Evolutionary conservation across 2,797 vertebrate species (phyloP).

Genomic region (Morus bassanus): DNA sequence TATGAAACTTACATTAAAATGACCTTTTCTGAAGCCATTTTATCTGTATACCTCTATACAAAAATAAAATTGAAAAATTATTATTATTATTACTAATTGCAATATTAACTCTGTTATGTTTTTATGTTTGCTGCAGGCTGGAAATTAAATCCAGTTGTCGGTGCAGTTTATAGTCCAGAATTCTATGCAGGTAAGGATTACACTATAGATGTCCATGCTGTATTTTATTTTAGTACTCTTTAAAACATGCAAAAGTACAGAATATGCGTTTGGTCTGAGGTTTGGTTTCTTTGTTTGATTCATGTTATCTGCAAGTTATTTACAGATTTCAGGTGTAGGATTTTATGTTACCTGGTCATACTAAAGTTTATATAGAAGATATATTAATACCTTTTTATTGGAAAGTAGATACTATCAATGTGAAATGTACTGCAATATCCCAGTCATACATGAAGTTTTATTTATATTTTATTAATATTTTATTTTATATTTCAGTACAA

Average conservation of each 20-base stretch:
- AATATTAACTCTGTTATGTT: slow-evolving; percentile 25
- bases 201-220: not conserved
- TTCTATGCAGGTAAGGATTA: slow-evolving; percentile 94
- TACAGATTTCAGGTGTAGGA: not conserved
- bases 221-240: not conserved
- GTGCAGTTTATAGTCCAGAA: slow-evolving; percentile 96
- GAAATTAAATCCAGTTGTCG: slow-evolving; percentile 98
- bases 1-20: not conserved
- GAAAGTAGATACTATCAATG: not conserved
- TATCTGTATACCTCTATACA: not conserved
- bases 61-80: not conserved
- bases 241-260: not conserved
- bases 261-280: not conserved
- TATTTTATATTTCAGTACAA: not conserved
- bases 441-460: not conserved
- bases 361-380: not conserved
- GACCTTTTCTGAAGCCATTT: not conserved
- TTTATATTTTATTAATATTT: not conserved
- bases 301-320: not conserved
- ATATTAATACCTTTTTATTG: not conserved
- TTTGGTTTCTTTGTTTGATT: not conserved
- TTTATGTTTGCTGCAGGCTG: slow-evolving; percentile 83
- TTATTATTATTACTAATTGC: not conserved
- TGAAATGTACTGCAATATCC: not conserved
- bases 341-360: not conserved